Evolutionary conservation across 35 echinoderm and acorn worm genomes (phyloP).

Genomic region (Patiria miniata): DNA sequence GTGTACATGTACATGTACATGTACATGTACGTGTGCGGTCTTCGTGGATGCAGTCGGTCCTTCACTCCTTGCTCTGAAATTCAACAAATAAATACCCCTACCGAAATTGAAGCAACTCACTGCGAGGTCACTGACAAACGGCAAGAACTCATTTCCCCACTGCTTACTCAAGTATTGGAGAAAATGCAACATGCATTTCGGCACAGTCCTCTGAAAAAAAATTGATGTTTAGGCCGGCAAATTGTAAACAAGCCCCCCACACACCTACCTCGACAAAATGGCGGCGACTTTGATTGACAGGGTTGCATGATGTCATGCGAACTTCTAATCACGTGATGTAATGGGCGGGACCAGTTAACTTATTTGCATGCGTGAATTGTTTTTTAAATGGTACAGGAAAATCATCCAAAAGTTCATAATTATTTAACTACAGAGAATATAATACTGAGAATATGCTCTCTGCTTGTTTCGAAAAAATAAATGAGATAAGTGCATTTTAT

Average conservation of each 20-base stretch:
- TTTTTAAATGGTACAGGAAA: no score
- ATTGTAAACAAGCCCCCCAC: constrained; percentile 4
- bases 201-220: background rate
- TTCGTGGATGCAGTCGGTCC: no score
- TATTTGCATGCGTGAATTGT: no score
- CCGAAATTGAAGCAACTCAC: background rate
- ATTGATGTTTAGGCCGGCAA: background rate
- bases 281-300: constrained; percentile 4
- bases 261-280: constrained; percentile 25
- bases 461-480: no score
- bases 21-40: no score
- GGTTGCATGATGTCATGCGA: constrained; percentile 2
- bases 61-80: background rate
- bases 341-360: background rate
- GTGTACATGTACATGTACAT: no score
- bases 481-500: no score
- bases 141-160: background rate
- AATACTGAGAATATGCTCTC: no score
- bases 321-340: background rate
- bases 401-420: no score
- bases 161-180: background rate
- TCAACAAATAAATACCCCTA: background rate
- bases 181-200: background rate
- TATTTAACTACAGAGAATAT: no score
- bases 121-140: background rate